Evolutionary conservation across 1,140 invertebrate species (phyloP), one percentile per base, ranked within the genome.

Genomic region (Drosophila arizonae): DNA sequence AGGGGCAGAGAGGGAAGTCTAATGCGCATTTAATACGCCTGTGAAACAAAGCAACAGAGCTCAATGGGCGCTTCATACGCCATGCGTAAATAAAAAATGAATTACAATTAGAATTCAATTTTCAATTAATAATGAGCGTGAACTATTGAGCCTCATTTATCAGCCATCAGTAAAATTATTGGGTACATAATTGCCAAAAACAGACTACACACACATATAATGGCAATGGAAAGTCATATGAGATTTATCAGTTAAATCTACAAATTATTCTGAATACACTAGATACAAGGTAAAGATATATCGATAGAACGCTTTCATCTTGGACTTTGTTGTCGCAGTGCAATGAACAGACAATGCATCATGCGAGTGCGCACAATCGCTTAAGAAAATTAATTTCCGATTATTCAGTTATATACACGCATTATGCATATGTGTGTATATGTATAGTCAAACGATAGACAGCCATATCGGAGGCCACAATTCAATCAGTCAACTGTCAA

Each of bases 1-100:
- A 4, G 17, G 17, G 26, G 11, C 33, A n/a, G 36, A 36, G 50
- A 45, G 36, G 65, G 41, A 21, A 45, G 36, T 58, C 78, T 81
- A 78, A 85, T 76, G 75, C 64, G 71, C 82, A 85, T 84, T 85
- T 84, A 84, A 84, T 84, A 85, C 77, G 72, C 64, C 52, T n/a
- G 33, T 51, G 41, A n/a, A 41, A 21, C 46, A 62, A 66, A 62
- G 39, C 24, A 36, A 9, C 61, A 52, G 11, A 48, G 54, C 51
- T 63, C 65, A 69, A 66, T 54, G 26, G 9, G 26, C n/a, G 36
- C 52, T 64, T 51, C 54, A 58, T 39, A 21, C 28, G 46, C 13
- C 24, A 17, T 28, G 17, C 66, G 50, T 74, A 69, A 64, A 79
- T 85, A 77, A 87, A 76, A 71, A 71, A 71, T 64, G 43, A 78